These are phyloP conservation scores for Oscheius sp. DNA, from an alignment of 2,888 invertebrate genomes.

Conservation along the genomic window DNA sequence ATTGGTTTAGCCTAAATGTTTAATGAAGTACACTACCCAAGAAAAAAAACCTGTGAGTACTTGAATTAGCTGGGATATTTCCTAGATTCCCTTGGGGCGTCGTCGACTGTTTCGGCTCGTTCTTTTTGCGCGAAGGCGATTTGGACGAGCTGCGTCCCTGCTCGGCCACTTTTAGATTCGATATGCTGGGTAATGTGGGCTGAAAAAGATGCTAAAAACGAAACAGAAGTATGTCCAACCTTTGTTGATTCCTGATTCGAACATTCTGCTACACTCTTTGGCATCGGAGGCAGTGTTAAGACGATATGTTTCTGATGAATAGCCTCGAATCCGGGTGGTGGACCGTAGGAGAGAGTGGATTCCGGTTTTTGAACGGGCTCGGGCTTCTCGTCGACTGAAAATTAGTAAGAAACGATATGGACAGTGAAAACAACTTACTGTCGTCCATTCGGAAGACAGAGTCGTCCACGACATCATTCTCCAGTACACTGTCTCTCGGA, in stretches of 20 bases:
- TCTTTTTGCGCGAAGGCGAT: slow-evolving; percentile 45
- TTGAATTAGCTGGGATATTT: slow-evolving; percentile 16
- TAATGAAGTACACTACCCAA: background rate
- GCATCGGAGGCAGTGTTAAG: slow-evolving; percentile 14
- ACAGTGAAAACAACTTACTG: slow-evolving; percentile 36
- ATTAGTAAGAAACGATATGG: background rate
- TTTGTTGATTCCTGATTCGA: background rate
- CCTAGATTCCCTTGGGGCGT: slow-evolving; percentile 13
- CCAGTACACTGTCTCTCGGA: slow-evolving; percentile 34
- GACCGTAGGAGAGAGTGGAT: slow-evolving; percentile 9
- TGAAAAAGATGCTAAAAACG: slow-evolving; percentile 6
- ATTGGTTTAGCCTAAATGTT: slow-evolving; percentile 49
- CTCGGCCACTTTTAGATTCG: slow-evolving; percentile 40
- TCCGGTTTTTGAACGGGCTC: background rate
- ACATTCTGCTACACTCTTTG: background rate
- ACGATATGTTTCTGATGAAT: slow-evolving; percentile 14
- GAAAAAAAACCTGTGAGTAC: slow-evolving; percentile 19
- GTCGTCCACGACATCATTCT: slow-evolving; percentile 24
- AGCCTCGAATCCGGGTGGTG: slow-evolving; percentile 17
- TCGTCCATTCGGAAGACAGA: slow-evolving; percentile 58
- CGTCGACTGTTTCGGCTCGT: slow-evolving; percentile 1
- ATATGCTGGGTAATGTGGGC: slow-evolving; percentile 40
- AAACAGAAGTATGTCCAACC: background rate
- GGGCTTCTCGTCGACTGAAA: slow-evolving; percentile 23
- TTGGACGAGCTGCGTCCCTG: slow-evolving; percentile 39